phyloP scores from a whole-genome alignment of 2,888 invertebrate species.

The Ceriagrion tenellum region DNA sequence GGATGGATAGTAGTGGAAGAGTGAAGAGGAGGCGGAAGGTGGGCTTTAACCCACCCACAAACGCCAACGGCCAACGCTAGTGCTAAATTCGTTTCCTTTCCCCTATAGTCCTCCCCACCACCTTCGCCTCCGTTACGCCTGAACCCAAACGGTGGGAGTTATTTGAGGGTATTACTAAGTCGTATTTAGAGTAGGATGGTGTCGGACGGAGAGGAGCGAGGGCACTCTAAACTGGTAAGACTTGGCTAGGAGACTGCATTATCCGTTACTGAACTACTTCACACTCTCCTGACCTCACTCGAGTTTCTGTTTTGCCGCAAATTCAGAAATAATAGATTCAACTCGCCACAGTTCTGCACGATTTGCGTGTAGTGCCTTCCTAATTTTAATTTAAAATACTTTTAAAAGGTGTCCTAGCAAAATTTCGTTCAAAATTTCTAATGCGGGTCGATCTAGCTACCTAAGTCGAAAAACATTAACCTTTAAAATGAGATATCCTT shows the following conservation, averaged over 20 bases:
- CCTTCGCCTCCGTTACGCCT: background rate
- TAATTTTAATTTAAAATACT: too few species aligned
- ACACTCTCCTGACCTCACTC: background rate
- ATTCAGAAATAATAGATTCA: background rate
- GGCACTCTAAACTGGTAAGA: background rate
- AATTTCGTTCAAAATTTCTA: too few species aligned
- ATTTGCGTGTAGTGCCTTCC: background rate
- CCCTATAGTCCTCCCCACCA: background rate
- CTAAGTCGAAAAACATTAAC: too few species aligned
- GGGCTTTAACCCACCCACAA: background rate
- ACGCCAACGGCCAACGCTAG: background rate
- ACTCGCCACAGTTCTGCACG: background rate
- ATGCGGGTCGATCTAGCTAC: too few species aligned
- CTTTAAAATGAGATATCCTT: too few species aligned
- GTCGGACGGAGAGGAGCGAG: background rate
- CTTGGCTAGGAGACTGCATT: background rate
- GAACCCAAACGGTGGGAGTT: background rate
- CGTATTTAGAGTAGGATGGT: background rate
- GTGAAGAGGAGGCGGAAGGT: background rate
- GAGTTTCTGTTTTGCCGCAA: background rate
- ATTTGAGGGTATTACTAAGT: constrained; percentile 8
- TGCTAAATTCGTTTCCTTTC: background rate
- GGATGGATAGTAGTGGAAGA: background rate
- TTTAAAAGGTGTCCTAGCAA: background rate
- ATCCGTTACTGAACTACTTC: background rate